Evolutionary conservation across 1,140 invertebrate species (phyloP).

Genomic region (Apis laboriosa): DNA sequence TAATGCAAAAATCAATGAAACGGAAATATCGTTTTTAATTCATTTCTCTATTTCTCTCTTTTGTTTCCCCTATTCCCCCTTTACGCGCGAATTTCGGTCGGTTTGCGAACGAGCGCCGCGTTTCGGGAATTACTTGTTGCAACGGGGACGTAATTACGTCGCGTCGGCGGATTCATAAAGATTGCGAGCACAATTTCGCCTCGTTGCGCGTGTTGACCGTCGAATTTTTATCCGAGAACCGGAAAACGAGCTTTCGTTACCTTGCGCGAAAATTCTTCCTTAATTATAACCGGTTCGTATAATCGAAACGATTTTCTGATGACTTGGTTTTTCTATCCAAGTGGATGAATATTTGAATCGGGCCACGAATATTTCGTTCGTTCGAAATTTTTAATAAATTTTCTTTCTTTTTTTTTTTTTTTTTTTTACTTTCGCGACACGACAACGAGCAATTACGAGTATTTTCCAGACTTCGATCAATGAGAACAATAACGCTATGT

Average conservation of each 20-base stretch:
- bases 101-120: constrained; percentile 8
- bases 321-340: too few species aligned
- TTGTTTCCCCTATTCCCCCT: not conserved
- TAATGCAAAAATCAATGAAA: constrained; percentile 33
- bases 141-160: constrained; percentile 33
- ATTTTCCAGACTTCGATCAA: constrained; percentile 11
- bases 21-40: constrained; percentile 35
- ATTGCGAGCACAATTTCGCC: constrained; percentile 16
- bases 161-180: constrained; percentile 29
- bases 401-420: too few species aligned
- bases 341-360: too few species aligned
- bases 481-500: not conserved
- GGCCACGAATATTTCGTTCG: too few species aligned
- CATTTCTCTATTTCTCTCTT: not conserved
- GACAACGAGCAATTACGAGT: constrained; percentile 25
- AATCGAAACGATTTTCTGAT: not conserved
- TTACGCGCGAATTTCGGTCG: not conserved
- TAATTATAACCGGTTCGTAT: not conserved
- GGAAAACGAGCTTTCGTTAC: constrained; percentile 10
- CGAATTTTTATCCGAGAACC: constrained; percentile 29
- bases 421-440: not conserved
- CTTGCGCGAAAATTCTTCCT: constrained; percentile 13
- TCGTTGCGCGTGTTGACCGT: constrained; percentile 1
- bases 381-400: not conserved
- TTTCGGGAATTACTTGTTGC: constrained; percentile 34